These are phyloP conservation scores for Buphagus erythrorhynchus DNA, from an alignment of 2,797 vertebrate species.

Conservation along the genomic window DNA sequence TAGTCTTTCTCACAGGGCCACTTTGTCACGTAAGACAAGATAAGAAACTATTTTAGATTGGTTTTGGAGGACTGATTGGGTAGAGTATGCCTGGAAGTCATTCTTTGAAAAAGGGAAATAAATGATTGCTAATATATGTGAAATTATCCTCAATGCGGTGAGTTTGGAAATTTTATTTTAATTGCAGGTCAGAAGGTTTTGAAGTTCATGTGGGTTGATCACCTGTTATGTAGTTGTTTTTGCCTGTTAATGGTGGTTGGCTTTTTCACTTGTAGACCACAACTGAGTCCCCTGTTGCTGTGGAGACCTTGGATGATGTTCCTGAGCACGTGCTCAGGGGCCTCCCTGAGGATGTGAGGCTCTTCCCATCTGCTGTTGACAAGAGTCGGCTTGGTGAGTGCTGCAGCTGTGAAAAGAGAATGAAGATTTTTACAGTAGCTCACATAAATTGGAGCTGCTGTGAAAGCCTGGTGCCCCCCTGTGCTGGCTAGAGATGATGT, in stretches of 20 bases:
- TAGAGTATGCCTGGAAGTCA: background rate
- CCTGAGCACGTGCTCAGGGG: conserved; percentile 86
- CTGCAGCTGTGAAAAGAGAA: background rate
- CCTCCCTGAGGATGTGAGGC: conserved; percentile 87
- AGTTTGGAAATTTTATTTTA: background rate
- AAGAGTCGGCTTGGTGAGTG: conserved; percentile 87
- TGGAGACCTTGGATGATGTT: conserved; percentile 86
- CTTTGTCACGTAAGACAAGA: rapidly evolving
- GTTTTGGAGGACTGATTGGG: background rate
- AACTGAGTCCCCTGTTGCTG: conserved; percentile 53
- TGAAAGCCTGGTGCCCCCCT: background rate
- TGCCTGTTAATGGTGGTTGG: background rate
- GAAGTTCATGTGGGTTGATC: background rate
- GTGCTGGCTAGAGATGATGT: background rate
- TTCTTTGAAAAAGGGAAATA: background rate
- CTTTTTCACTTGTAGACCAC: conserved; percentile 64
- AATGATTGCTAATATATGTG: background rate
- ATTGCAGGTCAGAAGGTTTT: background rate
- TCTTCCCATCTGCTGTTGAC: conserved; percentile 86
- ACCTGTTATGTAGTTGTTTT: background rate
- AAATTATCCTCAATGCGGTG: background rate
- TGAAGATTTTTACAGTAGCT: background rate
- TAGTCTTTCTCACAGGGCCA: background rate
- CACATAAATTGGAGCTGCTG: background rate
- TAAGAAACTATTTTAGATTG: background rate